Evolutionary conservation across 1,140 invertebrate genomes (phyloP).

Genomic region (Drosophila ironensis): DNA sequence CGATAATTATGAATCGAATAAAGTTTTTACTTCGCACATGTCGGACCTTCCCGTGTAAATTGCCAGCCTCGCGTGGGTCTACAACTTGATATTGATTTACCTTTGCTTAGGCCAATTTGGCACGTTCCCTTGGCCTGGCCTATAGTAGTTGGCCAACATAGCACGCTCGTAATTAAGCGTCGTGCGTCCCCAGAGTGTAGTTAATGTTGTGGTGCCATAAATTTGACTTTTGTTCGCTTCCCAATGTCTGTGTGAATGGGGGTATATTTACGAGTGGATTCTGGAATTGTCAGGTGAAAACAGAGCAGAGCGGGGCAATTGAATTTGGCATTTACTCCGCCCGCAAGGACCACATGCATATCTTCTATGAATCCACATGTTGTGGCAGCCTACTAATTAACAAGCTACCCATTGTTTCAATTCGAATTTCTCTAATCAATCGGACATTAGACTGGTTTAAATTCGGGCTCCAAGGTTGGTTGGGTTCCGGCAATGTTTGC

Average conservation of each 20-base stretch:
- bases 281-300: conserved; percentile 42
- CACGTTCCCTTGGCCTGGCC: conserved; percentile 40
- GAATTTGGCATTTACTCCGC: conserved; percentile 8
- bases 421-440: too few relatives aligned
- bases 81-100: conserved; percentile 64
- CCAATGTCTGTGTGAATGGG: conserved; percentile 11
- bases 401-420: too few relatives aligned
- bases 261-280: conserved; percentile 33
- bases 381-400: background rate
- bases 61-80: conserved; percentile 17
- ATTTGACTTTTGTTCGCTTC: conserved; percentile 43
- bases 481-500: too few relatives aligned
- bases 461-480: too few relatives aligned
- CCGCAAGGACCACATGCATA: background rate
- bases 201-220: conserved; percentile 56
- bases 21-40: too few relatives aligned
- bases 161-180: conserved; percentile 62
- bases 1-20: too few relatives aligned
- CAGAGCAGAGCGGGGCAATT: conserved; percentile 3
- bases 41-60: too few relatives aligned
- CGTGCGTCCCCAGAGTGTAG: conserved; percentile 54
- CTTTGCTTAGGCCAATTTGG: conserved; percentile 59
- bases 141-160: conserved; percentile 40
- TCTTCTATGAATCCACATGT: background rate
- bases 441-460: too few relatives aligned